phyloP scores from a whole-genome alignment of 2,113 vertebrate species.

The Dasyornis broadbenti region DNA sequence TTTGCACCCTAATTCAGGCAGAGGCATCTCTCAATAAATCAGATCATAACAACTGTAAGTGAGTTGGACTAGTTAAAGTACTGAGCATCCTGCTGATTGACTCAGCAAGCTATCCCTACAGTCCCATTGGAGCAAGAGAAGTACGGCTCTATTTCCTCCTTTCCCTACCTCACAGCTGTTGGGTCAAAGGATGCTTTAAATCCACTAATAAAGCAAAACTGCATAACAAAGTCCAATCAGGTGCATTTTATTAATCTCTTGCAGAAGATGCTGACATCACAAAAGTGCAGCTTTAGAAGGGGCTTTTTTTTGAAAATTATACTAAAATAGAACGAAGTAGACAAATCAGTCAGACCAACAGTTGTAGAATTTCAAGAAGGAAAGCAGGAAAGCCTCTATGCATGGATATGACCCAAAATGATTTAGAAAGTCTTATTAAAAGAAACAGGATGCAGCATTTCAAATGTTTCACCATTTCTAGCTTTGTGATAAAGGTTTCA shows the following conservation, averaged over 20 bases:
- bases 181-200: conserved; percentile 39
- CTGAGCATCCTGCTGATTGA: neutral
- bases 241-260: neutral
- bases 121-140: neutral
- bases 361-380: neutral
- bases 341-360: conserved; percentile 7
- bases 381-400: neutral
- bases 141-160: neutral
- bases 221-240: neutral
- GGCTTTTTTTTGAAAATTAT: neutral
- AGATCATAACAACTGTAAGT: neutral
- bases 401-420: neutral
- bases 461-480: conserved; percentile 6
- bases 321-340: neutral
- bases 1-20: neutral
- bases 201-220: neutral
- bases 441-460: conserved; percentile 32
- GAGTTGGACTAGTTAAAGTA: neutral
- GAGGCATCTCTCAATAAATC: neutral
- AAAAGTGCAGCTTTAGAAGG: neutral
- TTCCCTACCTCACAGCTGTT: conserved; percentile 9
- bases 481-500: neutral
- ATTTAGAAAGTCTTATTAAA: conserved; percentile 35
- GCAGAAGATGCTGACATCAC: conserved; percentile 3
- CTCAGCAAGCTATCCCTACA: neutral